phyloP scores from a whole-genome alignment of 64 coral and sea anemone species.

The Porites lutea region DNA sequence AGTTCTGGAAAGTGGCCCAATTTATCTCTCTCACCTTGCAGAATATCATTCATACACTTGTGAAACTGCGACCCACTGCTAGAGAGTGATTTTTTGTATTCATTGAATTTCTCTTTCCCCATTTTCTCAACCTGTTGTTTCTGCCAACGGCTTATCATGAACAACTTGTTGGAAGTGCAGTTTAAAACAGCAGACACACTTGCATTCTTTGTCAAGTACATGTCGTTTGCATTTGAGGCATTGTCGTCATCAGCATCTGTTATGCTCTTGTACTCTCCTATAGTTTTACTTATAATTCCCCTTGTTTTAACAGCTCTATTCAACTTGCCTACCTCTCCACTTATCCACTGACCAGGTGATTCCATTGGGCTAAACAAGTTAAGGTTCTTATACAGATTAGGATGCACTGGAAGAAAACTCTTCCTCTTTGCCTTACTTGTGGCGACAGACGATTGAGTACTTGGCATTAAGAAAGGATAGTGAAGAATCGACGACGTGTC shows the following conservation, averaged over 20 bases:
- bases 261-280: slow-evolving; percentile 33
- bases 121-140: slow-evolving; percentile 86
- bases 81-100: slow-evolving; percentile 70
- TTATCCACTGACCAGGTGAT: slow-evolving; percentile 42
- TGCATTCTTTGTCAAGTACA: slow-evolving; percentile 46
- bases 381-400: slow-evolving; percentile 13
- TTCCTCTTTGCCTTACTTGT: background rate
- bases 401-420: background rate
- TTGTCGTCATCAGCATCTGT: background rate
- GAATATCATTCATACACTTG: slow-evolving; percentile 70
- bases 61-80: slow-evolving; percentile 83
- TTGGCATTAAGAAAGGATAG: slow-evolving; percentile 70
- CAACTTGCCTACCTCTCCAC: slow-evolving; percentile 35
- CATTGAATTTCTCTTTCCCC: slow-evolving; percentile 81
- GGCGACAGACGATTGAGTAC: background rate
- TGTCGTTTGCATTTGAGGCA: background rate
- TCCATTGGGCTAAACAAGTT: slow-evolving; percentile 41
- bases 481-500: slow-evolving; percentile 73
- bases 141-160: slow-evolving; percentile 84
- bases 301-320: slow-evolving; percentile 17
- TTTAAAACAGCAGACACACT: slow-evolving; percentile 86
- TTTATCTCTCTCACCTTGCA: slow-evolving; percentile 24
- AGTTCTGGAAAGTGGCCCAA: slow-evolving; percentile 11
- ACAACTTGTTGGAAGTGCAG: slow-evolving; percentile 71
- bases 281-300: slow-evolving; percentile 32